Evolutionary conservation across 2,113 vertebrate species (phyloP).

Genomic region (Mustela lutreola): DNA sequence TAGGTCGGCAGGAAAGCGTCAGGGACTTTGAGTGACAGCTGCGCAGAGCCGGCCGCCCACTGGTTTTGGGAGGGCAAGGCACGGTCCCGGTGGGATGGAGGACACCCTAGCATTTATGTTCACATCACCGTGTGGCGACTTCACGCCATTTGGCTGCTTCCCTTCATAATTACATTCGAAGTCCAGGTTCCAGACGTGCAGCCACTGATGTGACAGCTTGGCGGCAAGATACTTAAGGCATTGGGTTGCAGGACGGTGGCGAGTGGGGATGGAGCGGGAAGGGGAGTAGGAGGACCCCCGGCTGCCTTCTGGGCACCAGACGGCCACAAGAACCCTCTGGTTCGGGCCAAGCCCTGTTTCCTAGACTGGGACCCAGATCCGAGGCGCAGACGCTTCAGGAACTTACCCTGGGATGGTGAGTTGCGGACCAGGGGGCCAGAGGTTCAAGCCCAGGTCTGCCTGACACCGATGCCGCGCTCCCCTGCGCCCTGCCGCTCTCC

Average conservation of each 20-base stretch:
- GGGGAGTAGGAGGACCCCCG: not conserved
- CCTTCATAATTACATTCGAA: not conserved
- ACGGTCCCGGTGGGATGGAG: fast-evolving
- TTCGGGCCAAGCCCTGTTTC: not conserved
- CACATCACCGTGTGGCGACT: not conserved
- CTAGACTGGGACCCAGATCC: too few relatives aligned
- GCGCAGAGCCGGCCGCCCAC: fast-evolving
- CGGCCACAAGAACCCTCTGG: not conserved
- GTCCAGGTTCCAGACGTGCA: too few relatives aligned
- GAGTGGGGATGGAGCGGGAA: not conserved
- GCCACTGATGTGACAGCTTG: not conserved
- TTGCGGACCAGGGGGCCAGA: not conserved
- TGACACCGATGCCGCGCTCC: fast-evolving
- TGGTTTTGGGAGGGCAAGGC: too few relatives aligned
- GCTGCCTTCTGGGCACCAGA: not conserved
- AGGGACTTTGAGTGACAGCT: not conserved
- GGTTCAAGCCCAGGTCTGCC: not conserved
- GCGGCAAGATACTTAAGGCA: not conserved
- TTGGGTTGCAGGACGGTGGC: fast-evolving
- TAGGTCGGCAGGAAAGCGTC: too few relatives aligned
- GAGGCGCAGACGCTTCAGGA: not conserved
- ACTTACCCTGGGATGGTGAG: not conserved
- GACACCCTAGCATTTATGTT: not conserved
- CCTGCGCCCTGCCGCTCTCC: not conserved
- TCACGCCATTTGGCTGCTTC: not conserved